Conservation (phyloP, 2,888 invertebrate species). For the Synanthedon tipuliformis region DNA sequence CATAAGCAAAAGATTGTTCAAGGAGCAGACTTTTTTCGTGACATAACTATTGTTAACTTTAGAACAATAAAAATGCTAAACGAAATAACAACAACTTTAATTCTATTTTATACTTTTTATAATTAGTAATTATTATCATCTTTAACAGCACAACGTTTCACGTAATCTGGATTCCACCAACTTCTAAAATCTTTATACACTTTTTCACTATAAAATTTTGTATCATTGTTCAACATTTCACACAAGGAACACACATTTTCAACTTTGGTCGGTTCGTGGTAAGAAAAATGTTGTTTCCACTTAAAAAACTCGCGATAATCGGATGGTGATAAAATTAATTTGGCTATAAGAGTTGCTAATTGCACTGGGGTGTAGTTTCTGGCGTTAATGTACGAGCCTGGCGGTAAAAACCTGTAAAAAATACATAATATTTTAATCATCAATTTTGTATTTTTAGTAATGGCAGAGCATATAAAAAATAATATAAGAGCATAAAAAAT, state of each 20-base stretch:
- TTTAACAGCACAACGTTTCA: background rate
- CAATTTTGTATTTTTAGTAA: no score
- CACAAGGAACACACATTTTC: conserved; percentile 43
- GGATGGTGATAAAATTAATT: conserved; percentile 23
- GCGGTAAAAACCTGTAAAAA: conserved; percentile 47
- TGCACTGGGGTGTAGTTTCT: conserved; percentile 14
- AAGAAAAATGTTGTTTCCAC: conserved; percentile 36
- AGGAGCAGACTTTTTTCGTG: background rate
- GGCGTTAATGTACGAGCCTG: conserved; percentile 45
- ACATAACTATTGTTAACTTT: background rate
- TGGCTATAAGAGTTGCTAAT: conserved; percentile 30
- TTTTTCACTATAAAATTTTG: conserved; percentile 13
- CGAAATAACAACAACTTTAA: no score
- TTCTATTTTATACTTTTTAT: background rate
- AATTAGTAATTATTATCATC: background rate
- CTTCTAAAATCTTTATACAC: conserved; percentile 31
- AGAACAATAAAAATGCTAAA: background rate
- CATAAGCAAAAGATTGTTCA: no score
- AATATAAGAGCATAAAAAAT: no score
- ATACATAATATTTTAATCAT: no score
- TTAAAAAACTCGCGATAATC: conserved; percentile 32
- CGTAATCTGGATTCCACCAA: conserved; percentile 41
- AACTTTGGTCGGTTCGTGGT: conserved; percentile 16
- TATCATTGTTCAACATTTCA: conserved; percentile 29
- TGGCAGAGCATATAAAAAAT: no score